Percentiles rank a stretch among this genome's conserved stretches.
These are phyloP conservation scores for Phyllotreta striolata DNA, from an alignment of 2,888 invertebrate species.

Conservation along the genomic window DNA sequence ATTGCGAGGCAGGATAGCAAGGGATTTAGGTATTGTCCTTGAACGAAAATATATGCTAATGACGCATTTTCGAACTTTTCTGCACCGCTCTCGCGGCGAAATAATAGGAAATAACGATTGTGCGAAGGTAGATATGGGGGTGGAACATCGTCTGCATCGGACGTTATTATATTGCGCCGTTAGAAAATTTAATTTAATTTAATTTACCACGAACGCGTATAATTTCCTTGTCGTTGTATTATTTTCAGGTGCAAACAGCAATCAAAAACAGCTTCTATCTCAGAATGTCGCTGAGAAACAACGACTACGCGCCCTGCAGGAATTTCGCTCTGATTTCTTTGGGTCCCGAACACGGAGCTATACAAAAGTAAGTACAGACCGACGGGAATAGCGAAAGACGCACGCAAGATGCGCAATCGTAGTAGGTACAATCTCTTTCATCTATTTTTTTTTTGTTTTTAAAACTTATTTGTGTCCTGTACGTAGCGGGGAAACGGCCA, in stretches of 20 bases:
- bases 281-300: conserved; percentile 49
- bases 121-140: too few relatives aligned
- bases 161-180: background rate
- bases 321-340: conserved; percentile 51
- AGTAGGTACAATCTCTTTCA: too few relatives aligned
- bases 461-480: conserved; percentile 20
- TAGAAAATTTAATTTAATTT: background rate
- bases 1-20: too few relatives aligned
- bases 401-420: background rate
- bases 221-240: conserved; percentile 11
- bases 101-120: too few relatives aligned
- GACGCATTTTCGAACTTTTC: background rate
- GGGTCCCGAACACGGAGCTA: conserved; percentile 34
- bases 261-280: conserved; percentile 51
- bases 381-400: too few relatives aligned
- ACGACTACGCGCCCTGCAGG: conserved; percentile 51
- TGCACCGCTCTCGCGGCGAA: too few relatives aligned
- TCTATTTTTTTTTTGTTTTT: conserved; percentile 2
- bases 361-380: conserved; percentile 40
- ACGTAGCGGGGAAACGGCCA: conserved; percentile 36
- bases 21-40: too few relatives aligned
- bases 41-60: background rate
- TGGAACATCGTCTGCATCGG: too few relatives aligned
- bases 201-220: background rate
- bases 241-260: conserved; percentile 51